Evolutionary conservation across 2,797 vertebrate species (phyloP).

Genomic region (Lateolabrax maculatus): DNA sequence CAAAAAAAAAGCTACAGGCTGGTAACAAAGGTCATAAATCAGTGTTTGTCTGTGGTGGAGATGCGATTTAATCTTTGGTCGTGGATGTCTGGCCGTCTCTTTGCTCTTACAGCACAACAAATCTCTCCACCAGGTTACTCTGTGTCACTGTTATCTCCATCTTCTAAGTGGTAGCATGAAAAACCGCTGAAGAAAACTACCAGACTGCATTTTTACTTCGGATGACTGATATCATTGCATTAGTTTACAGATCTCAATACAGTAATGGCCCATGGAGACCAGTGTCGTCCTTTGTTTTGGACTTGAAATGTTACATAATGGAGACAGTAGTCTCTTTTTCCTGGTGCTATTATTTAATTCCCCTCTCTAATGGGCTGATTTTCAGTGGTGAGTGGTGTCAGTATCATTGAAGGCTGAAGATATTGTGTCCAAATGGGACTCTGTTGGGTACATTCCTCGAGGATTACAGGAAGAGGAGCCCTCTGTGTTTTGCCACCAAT

Average conservation of each 20-base stretch:
- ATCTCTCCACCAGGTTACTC: not conserved
- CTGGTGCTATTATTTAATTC: conserved; percentile 19
- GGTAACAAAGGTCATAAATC: conserved; percentile 48
- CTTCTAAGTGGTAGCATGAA: not conserved
- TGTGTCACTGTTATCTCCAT: not conserved
- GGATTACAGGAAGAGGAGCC: conserved; percentile 75
- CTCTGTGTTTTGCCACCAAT: conserved; percentile 53
- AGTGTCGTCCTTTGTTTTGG: not conserved
- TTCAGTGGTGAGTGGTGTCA: conserved; percentile 35
- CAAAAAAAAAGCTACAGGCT: conserved; percentile 7
- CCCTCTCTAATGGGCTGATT: conserved; percentile 17
- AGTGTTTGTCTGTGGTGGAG: conserved; percentile 36
- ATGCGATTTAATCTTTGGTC: conserved; percentile 46
- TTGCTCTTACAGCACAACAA: conserved; percentile 3
- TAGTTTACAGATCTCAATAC: conserved; percentile 10
- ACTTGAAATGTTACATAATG: conserved; percentile 20
- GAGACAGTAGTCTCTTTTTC: not conserved
- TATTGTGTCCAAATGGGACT: conserved; percentile 52
- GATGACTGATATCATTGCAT: conserved; percentile 8
- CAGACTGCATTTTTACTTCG: not conserved
- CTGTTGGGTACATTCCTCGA: conserved; percentile 68
- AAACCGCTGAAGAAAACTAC: not conserved
- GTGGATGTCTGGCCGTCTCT: not conserved
- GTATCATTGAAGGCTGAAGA: conserved; percentile 32
- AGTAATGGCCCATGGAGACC: not conserved